Evolutionary conservation across 2,888 invertebrate species (phyloP), one percentile per base, ranked within the genome.

Genomic region (Acanthosoma haemorrhoidale): DNA sequence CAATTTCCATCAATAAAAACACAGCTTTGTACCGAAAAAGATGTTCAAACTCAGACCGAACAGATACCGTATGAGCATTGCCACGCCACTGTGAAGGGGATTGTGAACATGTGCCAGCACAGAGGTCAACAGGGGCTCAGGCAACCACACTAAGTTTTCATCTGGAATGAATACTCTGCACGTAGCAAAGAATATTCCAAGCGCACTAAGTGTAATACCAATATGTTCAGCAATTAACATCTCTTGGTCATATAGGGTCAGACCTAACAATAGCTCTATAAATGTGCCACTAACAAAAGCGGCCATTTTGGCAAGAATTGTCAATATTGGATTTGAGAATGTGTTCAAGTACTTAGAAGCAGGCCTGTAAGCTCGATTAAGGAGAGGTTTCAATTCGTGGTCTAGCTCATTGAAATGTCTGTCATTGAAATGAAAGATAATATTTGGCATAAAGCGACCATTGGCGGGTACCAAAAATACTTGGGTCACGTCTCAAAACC

Each of bases 361-460:
- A 36, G 95, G 94, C 75, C 91, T 88, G 81, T 99, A 96, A 0
- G 96, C 97, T 74, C 96, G 85, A 79, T 90, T 94, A 13, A 99
- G 83, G 41, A 97, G 85, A 25, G 94, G 92, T 70, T 92, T 87
- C 70, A 99, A 81, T 80, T 99, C 98, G 81, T 99, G 99, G 77
- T 99, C 98, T 66, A 99, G 82, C 81, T 99, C 99, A 82, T 99
- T 99, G 81, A 98, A 99, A 80, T 99, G 99, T 0, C 99, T 85
- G 68, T n/a, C n/a, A n/a, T n/a, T n/a, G n/a, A n/a, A n/a, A n/a
- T n/a, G n/a, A n/a, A n/a, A 97, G 82, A 76, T 95, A 94, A 13
- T 94, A 82, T n/a, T 91, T 87, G 0, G 93, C 93, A 81, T 94
- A 96, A 68, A 91, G 83, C 0, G 96, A 96, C 97, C 97, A 97